Evolutionary conservation across 2,888 invertebrate genomes (phyloP), one percentile per base, ranked within the genome.

Genomic region (Trimorus sp.): DNA sequence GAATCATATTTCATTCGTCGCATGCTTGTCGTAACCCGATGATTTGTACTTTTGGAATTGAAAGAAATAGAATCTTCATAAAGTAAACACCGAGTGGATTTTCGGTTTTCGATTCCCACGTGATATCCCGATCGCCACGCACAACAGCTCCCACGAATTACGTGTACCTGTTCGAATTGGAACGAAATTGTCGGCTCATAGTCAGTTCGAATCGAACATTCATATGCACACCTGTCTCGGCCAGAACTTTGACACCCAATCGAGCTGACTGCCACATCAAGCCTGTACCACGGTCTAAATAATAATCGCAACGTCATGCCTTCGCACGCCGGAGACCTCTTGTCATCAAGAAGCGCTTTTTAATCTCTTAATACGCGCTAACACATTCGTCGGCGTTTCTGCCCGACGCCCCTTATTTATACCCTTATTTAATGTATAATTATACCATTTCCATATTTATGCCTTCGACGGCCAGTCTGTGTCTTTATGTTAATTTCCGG

Each of bases 291-390:
- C 26, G 26, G 54, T 45, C 76, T 62, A 81, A 71, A 77, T 73
- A 75, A 79, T 79, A 82, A 70, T 45, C 66, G 79, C 79, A 71
- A 16, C 65, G 75, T 82, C 76, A 82, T 51, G 75, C 65, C 53
- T 45, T 60, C 71, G 68, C 60, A 70, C 63, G 45, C 51, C 54
- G 26, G 59, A 79, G 15, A 48, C 71, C 79, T 63, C 82, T 75
- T 82, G 82, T 82, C 79, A 79, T 75, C 82, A 58, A 70, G 56
- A 26, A 75, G 75, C 68, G 42, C 82, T 73, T 73, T 82, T 79
- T 79, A 71, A 79, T 76, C 71, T 82, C 73, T 82, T 79, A 76
- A 79, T 82, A 71, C 53, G 7, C 75, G 69, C 60, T 48, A 54
- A 66, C 68, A 66, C 49, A 73, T 63, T 58, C 59, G 42, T 53